Conservation (phyloP, 2,113 vertebrate genomes). For the Noctilio leporinus region DNA sequence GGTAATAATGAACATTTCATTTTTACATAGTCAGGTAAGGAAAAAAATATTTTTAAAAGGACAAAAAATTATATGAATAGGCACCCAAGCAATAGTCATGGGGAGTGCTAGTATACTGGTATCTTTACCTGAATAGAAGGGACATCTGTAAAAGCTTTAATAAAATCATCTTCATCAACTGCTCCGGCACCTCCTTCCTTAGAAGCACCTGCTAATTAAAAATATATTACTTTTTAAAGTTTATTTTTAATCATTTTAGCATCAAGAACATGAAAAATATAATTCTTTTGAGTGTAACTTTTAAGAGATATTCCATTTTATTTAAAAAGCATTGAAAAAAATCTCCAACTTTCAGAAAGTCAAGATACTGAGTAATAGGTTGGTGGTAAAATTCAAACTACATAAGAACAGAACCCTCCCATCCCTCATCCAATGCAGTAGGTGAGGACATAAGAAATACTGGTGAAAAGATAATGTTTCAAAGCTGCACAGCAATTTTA, state of each 20-base stretch:
- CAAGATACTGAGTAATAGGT: neutral
- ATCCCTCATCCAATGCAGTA: neutral
- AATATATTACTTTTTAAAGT: neutral
- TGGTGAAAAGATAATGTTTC: neutral
- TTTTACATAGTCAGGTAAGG: neutral
- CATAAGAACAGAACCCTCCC: neutral
- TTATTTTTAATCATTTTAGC: conserved; percentile 17
- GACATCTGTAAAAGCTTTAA: conserved; percentile 94
- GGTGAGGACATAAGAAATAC: neutral
- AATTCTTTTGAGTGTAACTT: neutral
- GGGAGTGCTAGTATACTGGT: neutral
- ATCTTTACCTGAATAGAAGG: conserved; percentile 89
- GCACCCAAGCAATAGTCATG: neutral
- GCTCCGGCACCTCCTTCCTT: conserved; percentile 92
- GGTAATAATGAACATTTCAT: neutral
- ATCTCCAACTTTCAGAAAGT: neutral
- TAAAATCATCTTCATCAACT: conserved; percentile 96
- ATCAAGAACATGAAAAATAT: conserved; percentile 27
- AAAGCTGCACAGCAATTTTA: neutral
- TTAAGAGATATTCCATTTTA: neutral
- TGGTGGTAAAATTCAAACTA: neutral
- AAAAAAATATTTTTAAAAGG: neutral
- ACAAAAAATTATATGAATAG: neutral
- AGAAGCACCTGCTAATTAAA: conserved; percentile 80
- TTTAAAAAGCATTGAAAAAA: neutral